phyloP scores from a whole-genome alignment of 2,888 invertebrate species.

The Nephrotoma appendiculata region DNA sequence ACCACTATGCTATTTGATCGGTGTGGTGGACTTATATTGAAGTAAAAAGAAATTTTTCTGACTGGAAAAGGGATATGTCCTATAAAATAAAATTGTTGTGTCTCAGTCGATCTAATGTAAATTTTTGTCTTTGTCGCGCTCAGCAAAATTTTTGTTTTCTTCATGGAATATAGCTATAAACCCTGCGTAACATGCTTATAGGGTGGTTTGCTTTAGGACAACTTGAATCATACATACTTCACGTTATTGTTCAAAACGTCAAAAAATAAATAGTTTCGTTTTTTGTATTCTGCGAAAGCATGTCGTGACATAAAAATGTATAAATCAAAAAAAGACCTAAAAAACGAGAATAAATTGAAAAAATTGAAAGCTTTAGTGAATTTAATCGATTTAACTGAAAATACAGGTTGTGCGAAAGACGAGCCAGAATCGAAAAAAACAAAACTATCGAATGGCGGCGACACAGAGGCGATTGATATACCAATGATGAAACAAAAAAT shows the following conservation, averaged over 20 bases:
- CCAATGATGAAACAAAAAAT: neutral
- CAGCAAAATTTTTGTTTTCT: too few species aligned
- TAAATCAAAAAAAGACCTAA: neutral
- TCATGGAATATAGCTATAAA: too few species aligned
- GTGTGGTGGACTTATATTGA: too few species aligned
- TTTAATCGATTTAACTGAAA: constrained; percentile 43
- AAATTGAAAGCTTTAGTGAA: constrained; percentile 46
- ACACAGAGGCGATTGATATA: neutral
- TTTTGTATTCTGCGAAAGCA: neutral
- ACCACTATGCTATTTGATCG: too few species aligned
- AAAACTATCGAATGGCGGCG: neutral
- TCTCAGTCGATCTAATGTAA: too few species aligned
- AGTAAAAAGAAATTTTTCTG: too few species aligned
- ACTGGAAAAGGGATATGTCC: too few species aligned
- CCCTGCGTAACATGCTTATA: too few species aligned
- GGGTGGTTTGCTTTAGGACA: neutral
- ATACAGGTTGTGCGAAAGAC: neutral
- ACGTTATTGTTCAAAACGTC: neutral
- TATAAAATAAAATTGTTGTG: too few species aligned
- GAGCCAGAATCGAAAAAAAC: neutral
- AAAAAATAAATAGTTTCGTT: neutral
- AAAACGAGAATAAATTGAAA: constrained; percentile 42
- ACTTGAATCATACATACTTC: neutral
- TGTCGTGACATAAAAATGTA: neutral
- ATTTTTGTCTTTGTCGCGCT: too few species aligned